Conservation (phyloP, 2,113 vertebrate genomes). For the Loxodonta africana region DNA sequence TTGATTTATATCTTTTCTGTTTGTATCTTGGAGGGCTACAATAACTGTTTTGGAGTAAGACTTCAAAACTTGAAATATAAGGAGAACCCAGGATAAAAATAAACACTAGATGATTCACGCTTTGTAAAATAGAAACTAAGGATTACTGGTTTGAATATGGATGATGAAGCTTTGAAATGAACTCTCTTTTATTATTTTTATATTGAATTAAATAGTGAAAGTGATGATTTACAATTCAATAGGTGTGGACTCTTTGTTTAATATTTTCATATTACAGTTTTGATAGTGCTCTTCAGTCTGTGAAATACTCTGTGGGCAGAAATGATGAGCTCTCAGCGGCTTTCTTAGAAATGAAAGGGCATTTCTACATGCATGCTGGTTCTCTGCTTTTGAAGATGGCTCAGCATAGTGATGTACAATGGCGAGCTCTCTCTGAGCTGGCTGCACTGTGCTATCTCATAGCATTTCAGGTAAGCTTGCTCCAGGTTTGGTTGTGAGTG, state of each 20-base stretch:
- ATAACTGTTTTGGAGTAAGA: slow-evolving; percentile 45
- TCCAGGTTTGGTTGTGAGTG: not conserved
- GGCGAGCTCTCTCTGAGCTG: slow-evolving; percentile 93
- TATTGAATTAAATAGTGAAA: slow-evolving; percentile 45
- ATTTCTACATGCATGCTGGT: slow-evolving; percentile 95
- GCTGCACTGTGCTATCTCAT: slow-evolving; percentile 95
- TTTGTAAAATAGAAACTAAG: slow-evolving; percentile 9
- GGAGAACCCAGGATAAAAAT: not conserved
- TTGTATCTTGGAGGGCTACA: not conserved
- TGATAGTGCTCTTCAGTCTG: slow-evolving; percentile 92
- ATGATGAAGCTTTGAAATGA: slow-evolving; percentile 45
- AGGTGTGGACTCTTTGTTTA: slow-evolving; percentile 27
- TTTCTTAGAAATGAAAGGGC: slow-evolving; percentile 94
- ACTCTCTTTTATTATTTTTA: not conserved
- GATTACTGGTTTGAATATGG: not conserved
- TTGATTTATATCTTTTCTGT: slow-evolving; percentile 6
- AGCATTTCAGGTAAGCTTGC: slow-evolving; percentile 93
- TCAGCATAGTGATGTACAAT: slow-evolving; percentile 91
- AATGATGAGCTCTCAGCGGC: slow-evolving; percentile 92
- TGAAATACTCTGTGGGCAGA: slow-evolving; percentile 87
- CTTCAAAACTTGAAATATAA: slow-evolving; percentile 1
- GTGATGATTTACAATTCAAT: not conserved
- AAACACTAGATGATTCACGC: not conserved
- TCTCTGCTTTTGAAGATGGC: slow-evolving; percentile 96
- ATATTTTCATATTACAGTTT: slow-evolving; percentile 89